A percentile compares a stretch with the other conserved stretches of the same genome.
Evolutionary conservation across 2,888 invertebrate species (phyloP).

Genomic region (Mesorhabditis spiculigera): DNA sequence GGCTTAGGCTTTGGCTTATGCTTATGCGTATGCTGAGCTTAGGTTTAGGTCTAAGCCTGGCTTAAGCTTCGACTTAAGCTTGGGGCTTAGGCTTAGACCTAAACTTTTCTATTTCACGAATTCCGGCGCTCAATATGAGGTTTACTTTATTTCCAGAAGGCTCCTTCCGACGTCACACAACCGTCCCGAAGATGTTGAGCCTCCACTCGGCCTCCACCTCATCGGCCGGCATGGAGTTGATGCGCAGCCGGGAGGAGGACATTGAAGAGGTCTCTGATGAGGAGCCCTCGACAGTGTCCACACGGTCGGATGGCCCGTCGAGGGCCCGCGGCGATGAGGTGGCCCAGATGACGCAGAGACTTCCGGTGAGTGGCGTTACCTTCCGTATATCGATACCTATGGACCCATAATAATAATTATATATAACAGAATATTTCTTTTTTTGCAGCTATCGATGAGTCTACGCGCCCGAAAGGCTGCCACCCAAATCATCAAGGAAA

Average conservation of each 20-base stretch:
- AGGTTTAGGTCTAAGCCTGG: too few species aligned
- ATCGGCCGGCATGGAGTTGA: not conserved
- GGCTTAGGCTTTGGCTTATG: too few species aligned
- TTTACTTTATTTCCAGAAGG: not conserved
- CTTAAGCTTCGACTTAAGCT: too few species aligned
- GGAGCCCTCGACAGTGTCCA: not conserved
- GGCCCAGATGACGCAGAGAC: not conserved
- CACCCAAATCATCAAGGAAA: constrained; percentile 4
- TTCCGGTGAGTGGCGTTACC: not conserved
- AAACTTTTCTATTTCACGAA: too few species aligned
- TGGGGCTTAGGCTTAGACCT: too few species aligned
- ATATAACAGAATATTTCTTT: too few species aligned
- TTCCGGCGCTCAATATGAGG: too few species aligned
- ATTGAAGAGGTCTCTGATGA: not conserved
- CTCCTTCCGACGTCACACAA: not conserved
- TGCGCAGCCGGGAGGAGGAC: not conserved
- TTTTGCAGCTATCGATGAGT: not conserved
- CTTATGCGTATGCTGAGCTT: too few species aligned
- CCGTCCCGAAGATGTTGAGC: not conserved
- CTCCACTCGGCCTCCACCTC: not conserved
- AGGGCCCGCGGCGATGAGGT: not conserved
- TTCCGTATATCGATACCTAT: too few species aligned
- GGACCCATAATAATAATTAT: too few species aligned
- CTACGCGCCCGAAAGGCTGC: not conserved
- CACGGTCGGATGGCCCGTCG: too few species aligned